These are phyloP conservation scores for Conus ventricosus DNA, from an alignment of 1,140 invertebrate genomes.

Conservation along the genomic window DNA sequence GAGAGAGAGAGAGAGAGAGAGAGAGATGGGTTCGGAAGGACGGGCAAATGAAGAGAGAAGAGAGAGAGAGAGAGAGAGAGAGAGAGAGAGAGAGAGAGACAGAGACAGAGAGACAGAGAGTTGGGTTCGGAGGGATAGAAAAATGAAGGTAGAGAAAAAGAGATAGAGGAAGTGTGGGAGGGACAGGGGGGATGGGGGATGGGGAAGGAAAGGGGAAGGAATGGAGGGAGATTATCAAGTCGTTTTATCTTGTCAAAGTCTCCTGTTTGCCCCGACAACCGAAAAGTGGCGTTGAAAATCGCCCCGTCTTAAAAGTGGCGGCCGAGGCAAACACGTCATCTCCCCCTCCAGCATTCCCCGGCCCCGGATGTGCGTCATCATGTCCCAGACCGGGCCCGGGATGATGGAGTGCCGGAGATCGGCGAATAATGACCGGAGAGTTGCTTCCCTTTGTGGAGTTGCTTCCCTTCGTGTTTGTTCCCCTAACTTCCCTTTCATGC, in stretches of 20 bases:
- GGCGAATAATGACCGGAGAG: conserved; percentile 22
- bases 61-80: not conserved
- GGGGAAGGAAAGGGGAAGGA: not conserved
- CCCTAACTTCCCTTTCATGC: conserved; percentile 28
- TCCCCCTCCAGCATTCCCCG: not conserved
- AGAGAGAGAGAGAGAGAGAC: not conserved
- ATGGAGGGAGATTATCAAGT: not conserved
- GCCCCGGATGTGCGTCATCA: conserved; percentile 22
- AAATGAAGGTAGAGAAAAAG: not conserved
- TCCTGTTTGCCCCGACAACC: conserved; percentile 1
- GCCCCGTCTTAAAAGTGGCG: not conserved
- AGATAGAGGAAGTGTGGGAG: not conserved
- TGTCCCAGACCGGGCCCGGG: conserved; percentile 4
- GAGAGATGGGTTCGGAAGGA: too few relatives aligned
- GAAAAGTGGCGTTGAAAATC: not conserved
- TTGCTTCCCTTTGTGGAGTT: conserved; percentile 28
- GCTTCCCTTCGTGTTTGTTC: conserved; percentile 29
- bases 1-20: too few relatives aligned
- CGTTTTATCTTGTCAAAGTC: not conserved
- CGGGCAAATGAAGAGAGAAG: too few relatives aligned
- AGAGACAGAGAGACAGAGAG: not conserved
- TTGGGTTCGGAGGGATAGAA: not conserved
- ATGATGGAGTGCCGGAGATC: conserved; percentile 25
- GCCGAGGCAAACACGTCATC: conserved; percentile 20
- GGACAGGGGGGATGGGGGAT: not conserved